A percentile compares a stretch with the other conserved stretches of the same genome.
phyloP scores from a whole-genome alignment of 2,888 invertebrate genomes.

The Ariolimax columbianus region DNA sequence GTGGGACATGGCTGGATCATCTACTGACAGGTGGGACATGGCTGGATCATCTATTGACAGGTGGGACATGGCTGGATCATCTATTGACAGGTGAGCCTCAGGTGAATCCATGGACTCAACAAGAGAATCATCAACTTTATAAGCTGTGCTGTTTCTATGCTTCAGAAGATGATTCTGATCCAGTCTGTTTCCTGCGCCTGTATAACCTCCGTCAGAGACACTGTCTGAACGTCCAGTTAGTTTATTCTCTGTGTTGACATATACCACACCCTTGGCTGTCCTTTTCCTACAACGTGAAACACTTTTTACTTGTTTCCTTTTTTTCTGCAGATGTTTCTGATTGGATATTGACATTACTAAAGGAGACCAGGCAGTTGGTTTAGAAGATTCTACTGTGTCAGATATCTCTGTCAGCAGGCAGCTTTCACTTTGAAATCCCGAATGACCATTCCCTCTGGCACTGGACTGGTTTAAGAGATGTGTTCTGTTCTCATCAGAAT shows the following conservation, averaged over 20 bases:
- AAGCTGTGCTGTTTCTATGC: not conserved
- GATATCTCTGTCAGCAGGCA: not conserved
- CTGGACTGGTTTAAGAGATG: not conserved
- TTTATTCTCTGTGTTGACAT: not conserved
- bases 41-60: not conserved
- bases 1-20: not conserved
- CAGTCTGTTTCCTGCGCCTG: not conserved
- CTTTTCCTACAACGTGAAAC: not conserved
- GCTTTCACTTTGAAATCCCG: not conserved
- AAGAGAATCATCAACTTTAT: not conserved
- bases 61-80: not conserved
- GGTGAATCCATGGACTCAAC: not conserved
- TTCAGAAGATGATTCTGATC: not conserved
- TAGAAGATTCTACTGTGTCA: not conserved
- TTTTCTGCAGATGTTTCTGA: not conserved
- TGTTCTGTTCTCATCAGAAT: not conserved
- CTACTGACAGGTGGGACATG: no score
- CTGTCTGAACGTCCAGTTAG: not conserved
- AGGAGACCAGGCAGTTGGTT: not conserved
- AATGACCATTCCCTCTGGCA: no score
- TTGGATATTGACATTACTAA: not conserved
- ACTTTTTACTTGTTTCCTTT: not conserved
- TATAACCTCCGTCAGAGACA: not conserved
- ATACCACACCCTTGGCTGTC: not conserved
- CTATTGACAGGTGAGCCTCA: not conserved